Conservation (phyloP, 2,888 invertebrate genomes). For the Girardia tigrina region DNA sequence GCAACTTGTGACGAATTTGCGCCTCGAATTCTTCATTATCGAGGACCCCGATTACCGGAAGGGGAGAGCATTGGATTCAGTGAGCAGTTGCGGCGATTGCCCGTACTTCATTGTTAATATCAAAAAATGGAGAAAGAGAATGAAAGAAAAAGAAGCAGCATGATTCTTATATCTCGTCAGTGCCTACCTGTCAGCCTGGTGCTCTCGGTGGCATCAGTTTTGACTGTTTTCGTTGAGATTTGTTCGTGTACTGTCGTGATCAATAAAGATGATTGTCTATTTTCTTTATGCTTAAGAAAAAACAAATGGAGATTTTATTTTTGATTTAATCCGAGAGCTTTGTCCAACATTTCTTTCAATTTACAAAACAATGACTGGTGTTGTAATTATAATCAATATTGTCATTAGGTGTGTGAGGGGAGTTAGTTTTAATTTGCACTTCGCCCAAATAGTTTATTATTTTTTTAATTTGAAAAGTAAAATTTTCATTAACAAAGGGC, state of each 20-base stretch:
- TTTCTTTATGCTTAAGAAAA: background rate
- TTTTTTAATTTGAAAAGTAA: no score
- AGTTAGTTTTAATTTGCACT: no score
- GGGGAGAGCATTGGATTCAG: constrained; percentile 2
- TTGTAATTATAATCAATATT: no score
- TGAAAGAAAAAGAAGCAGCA: background rate
- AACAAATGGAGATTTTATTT: no score
- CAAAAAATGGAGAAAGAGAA: background rate
- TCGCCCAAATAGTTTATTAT: no score
- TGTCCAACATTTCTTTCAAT: no score
- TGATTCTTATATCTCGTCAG: background rate
- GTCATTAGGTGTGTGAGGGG: no score
- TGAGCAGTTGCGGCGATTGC: background rate
- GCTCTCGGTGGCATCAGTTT: background rate
- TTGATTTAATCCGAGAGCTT: no score
- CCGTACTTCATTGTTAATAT: background rate
- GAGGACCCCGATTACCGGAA: background rate
- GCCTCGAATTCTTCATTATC: background rate
- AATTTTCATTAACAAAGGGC: no score
- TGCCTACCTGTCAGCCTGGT: background rate
- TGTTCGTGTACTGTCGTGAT: constrained; percentile 18
- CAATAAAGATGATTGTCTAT: constrained; percentile 23
- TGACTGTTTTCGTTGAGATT: constrained; percentile 20
- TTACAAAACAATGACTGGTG: no score
- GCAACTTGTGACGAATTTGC: background rate